A percentile compares a stretch with the other conserved stretches of the same genome.
Conservation (phyloP, 1,140 invertebrate genomes). For the Habropoda laboriosa region DNA sequence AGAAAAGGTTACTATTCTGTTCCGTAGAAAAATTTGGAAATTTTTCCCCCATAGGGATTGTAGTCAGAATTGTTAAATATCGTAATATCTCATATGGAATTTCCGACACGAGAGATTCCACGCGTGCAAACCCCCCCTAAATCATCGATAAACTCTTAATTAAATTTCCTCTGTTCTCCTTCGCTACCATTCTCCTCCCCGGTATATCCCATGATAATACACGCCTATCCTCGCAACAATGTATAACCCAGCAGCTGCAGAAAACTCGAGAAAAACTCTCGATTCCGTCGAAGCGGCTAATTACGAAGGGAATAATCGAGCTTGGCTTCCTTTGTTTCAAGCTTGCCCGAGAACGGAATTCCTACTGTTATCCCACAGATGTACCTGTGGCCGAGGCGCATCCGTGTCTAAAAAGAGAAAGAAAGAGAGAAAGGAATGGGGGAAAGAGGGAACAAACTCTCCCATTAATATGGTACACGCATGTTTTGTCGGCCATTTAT, state of each 20-base stretch:
- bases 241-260: neutral
- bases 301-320: slow-evolving; percentile 35
- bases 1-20: no score
- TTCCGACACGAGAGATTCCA: no score
- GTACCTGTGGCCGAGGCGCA: slow-evolving; percentile 35
- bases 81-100: no score
- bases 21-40: no score
- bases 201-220: no score
- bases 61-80: no score
- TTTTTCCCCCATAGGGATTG: no score
- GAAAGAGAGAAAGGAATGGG: no score
- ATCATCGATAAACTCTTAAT: no score
- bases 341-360: slow-evolving; percentile 40
- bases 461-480: slow-evolving; percentile 31
- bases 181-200: no score
- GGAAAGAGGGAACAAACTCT: neutral
- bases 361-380: slow-evolving; percentile 46
- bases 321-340: slow-evolving; percentile 38
- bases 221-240: no score
- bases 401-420: slow-evolving; percentile 8
- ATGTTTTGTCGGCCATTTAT: slow-evolving; percentile 17
- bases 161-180: neutral
- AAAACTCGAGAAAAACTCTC: neutral
- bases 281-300: slow-evolving; percentile 26
- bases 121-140: no score